phyloP scores from a whole-genome alignment of 1,140 invertebrate species.

The Phymorhynchus buccinoides region DNA sequence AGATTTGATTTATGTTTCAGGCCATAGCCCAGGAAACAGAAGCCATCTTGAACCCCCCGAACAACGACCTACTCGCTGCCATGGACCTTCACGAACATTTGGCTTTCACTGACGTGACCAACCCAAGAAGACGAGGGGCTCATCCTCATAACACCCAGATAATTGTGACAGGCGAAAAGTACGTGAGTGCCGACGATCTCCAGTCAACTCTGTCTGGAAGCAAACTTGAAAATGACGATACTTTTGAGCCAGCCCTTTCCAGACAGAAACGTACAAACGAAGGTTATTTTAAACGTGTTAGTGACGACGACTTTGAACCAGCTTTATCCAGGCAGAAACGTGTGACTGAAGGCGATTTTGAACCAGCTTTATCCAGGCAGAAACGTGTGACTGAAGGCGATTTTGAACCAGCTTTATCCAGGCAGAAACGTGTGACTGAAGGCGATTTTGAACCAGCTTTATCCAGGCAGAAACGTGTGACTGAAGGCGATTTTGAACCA shows the following conservation, averaged over 20 bases:
- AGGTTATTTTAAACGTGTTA: not conserved
- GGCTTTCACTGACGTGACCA: no score
- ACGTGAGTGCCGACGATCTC: not conserved
- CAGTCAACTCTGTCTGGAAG: not conserved
- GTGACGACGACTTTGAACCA: not conserved
- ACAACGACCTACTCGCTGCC: no score
- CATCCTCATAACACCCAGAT: no score
- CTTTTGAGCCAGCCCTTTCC: not conserved
- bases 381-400: no score
- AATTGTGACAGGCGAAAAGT: no score
- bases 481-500: not conserved
- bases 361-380: not conserved
- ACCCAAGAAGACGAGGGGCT: no score
- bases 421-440: not conserved
- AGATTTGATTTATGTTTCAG: no score
- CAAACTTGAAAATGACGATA: not conserved
- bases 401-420: not conserved
- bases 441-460: not conserved
- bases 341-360: not conserved
- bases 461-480: not conserved
- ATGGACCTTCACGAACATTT: no score
- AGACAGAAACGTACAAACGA: not conserved
- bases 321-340: not conserved
- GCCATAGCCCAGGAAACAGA: no score
- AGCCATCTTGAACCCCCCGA: no score